Base-by-base conservation (phyloP, 2,888 invertebrate genomes). In the Busseola fusca region DNA sequence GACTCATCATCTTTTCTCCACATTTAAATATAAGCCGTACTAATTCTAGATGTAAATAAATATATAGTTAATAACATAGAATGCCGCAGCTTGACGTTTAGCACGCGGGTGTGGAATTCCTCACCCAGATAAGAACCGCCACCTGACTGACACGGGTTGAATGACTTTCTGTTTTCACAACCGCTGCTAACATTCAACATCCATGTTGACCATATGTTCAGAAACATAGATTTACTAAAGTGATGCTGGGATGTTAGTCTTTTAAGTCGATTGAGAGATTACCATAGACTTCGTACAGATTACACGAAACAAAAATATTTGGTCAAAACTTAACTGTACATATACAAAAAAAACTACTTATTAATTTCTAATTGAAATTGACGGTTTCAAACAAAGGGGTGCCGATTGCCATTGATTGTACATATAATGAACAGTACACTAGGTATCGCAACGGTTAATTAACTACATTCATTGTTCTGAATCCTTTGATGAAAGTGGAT, bases 101-200 rank as follows among this genome's bases (percentile, higher is more conserved):
- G 72, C 85, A 81, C 82, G 68, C 79, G 64, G 72, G 82, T 85
- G 89, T 83, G 86, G 85, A 87, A 87, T 88, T 85, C 73, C 80
- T 77, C 83, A 73, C 77, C 52, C 60, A 74, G 84, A 81, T 78
- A 81, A 74, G 70, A 80, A 65, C 75, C 64, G 74, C 75, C 82
- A 74, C 78, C 73, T 72, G 69, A 71, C 66, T 66, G 69, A 64
- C 68, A 58, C 59, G 66, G 60, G 82, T 74, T 79, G 72, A 83
- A 83, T 74, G 82, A 84, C 82, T 79, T 78, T 72, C 69, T 72
- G 73, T 76, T 81, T 81, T 78, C 76, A 65, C 80, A 72, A 68
- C 67, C 56, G 16, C 16, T 63, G 58, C 59, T 57, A 50, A 74
- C 59, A 68, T 68, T 67, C 69, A 57, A 69, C 59, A 59, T 69